Conservation (phyloP, 2,888 invertebrate genomes). For the Drosophila monieri region DNA sequence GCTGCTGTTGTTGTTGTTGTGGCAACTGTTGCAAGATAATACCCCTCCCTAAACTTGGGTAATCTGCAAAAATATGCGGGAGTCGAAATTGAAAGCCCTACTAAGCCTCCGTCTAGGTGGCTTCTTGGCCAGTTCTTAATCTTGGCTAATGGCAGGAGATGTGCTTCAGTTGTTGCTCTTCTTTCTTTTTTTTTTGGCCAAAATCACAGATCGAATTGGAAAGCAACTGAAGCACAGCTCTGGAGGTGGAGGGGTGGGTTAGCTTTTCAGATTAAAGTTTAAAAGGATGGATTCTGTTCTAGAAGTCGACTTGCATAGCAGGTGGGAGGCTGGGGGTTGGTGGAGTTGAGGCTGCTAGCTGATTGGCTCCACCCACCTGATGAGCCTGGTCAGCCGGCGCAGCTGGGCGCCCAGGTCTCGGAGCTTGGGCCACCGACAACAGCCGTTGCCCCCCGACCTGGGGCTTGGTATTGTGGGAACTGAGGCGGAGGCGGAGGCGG, state of each 20-base stretch:
- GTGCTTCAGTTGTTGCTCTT: not conserved
- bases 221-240: not conserved
- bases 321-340: too few relatives aligned
- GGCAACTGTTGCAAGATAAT: conserved; percentile 76
- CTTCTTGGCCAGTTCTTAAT: conserved; percentile 10
- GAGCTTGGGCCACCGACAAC: conserved; percentile 53
- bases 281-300: too few relatives aligned
- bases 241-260: not conserved
- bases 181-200: not conserved
- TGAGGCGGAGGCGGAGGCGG: conserved; percentile 28
- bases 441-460: conserved; percentile 32
- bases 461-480: conserved; percentile 46
- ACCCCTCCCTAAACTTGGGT: conserved; percentile 83
- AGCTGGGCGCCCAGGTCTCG: conserved; percentile 73
- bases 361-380: conserved; percentile 76
- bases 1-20: conserved; percentile 35
- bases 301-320: too few relatives aligned
- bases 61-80: conserved; percentile 83
- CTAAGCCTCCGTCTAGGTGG: conserved; percentile 26
- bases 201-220: not conserved
- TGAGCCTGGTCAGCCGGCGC: conserved; percentile 78
- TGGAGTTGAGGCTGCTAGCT: conserved; percentile 39
- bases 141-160: conserved; percentile 9
- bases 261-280: too few relatives aligned
- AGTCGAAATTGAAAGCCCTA: conserved; percentile 61